These are phyloP conservation scores for Gnathonemus echidnorhynchus DNA, from an alignment of 2,113 vertebrate species.

Conservation along the genomic window DNA sequence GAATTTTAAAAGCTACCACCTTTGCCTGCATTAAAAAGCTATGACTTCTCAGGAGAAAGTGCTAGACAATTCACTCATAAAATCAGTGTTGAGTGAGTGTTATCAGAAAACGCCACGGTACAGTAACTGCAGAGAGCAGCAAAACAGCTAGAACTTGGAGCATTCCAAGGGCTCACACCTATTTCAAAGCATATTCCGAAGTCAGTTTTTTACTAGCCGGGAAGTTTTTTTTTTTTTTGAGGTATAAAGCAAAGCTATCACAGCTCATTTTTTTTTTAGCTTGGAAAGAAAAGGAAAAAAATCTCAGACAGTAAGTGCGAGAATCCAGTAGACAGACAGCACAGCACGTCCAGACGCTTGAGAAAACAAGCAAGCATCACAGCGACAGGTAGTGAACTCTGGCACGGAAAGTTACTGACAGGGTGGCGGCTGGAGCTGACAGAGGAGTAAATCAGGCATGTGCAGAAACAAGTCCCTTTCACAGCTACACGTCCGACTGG, in stretches of 20 bases:
- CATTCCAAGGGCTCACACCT: neutral
- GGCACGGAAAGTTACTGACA: slow-evolving; percentile 55
- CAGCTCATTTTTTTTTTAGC: neutral
- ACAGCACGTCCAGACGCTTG: neutral
- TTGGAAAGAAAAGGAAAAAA: neutral
- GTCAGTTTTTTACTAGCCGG: neutral
- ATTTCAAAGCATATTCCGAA: neutral
- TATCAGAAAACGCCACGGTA: neutral
- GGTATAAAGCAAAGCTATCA: neutral
- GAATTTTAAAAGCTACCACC: neutral
- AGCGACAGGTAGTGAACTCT: slow-evolving; percentile 44
- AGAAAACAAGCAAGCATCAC: slow-evolving; percentile 10
- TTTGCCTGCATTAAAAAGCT: neutral
- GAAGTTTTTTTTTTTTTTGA: neutral
- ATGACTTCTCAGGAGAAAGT: neutral
- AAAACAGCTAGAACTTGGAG: neutral
- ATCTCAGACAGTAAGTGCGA: neutral
- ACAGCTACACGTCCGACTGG: slow-evolving; percentile 56
- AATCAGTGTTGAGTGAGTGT: neutral
- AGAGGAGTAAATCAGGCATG: slow-evolving; percentile 67
- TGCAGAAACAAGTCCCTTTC: slow-evolving; percentile 65
- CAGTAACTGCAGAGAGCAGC: neutral
- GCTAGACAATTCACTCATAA: neutral
- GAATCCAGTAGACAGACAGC: neutral
- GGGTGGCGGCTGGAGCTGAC: slow-evolving; percentile 53